Conservation (phyloP, 2,113 vertebrate genomes). For the Oreotrochilus melanogaster region DNA sequence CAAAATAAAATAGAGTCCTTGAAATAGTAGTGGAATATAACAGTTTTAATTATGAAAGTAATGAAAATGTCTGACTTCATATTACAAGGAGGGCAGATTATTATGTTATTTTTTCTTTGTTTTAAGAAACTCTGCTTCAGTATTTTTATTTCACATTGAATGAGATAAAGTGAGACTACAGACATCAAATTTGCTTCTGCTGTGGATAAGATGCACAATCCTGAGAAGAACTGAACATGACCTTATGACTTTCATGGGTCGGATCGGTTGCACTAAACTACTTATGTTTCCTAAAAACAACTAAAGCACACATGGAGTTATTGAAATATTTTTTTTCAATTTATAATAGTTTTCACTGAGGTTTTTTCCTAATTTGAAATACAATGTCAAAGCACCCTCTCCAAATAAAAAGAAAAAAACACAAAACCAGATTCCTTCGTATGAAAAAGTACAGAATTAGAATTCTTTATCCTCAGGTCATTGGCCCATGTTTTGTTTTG, state of each 20-base stretch:
- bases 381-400: accelerated
- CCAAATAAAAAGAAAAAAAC: not conserved
- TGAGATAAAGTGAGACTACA: not conserved
- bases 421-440: accelerated
- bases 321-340: not conserved
- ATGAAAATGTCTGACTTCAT: not conserved
- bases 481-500: not conserved
- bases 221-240: not conserved
- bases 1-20: not conserved
- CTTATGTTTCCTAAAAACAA: not conserved
- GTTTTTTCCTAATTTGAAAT: not conserved
- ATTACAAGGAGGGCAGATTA: not conserved
- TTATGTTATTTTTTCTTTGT: not conserved
- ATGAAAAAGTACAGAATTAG: not conserved
- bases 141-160: not conserved
- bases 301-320: not conserved
- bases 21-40: not conserved
- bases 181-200: not conserved
- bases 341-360: not conserved
- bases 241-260: not conserved
- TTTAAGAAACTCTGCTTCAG: not conserved
- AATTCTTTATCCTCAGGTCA: not conserved
- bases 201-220: not conserved
- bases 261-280: not conserved
- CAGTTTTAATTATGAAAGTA: not conserved